Evolutionary conservation across 2,113 vertebrate species (phyloP).

Genomic region (Istiophorus platypterus): DNA sequence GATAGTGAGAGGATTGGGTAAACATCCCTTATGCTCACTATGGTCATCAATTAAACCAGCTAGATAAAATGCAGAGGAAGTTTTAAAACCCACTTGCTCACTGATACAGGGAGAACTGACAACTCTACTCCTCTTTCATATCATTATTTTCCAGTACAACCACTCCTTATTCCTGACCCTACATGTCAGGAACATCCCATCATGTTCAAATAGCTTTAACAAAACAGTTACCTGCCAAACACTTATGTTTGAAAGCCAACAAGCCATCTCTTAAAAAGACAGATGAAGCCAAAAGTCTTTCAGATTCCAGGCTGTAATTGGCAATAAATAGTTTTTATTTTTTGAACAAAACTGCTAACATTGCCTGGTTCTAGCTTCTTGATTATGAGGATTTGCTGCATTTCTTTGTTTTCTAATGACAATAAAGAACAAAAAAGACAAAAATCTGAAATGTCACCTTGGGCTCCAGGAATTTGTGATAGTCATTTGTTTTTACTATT

Average conservation of each 20-base stretch:
- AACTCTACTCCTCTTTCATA: neutral
- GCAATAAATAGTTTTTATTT: neutral
- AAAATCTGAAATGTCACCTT: neutral
- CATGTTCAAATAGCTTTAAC: neutral
- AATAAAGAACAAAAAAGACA: neutral
- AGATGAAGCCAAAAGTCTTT: neutral
- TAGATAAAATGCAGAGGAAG: conserved; percentile 22
- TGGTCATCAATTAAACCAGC: conserved; percentile 33
- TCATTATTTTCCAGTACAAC: neutral
- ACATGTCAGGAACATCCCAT: neutral
- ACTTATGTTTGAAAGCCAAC: neutral
- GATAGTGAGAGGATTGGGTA: conserved; percentile 9
- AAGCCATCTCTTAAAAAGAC: neutral
- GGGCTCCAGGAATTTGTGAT: too few relatives aligned
- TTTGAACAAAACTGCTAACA: neutral
- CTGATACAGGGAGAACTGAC: neutral
- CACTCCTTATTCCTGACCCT: neutral
- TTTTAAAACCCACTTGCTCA: conserved; percentile 27
- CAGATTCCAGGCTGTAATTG: neutral
- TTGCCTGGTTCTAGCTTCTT: neutral
- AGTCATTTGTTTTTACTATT: too few relatives aligned
- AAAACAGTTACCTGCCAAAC: neutral
- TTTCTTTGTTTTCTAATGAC: neutral
- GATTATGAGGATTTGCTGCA: neutral
- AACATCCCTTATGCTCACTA: neutral